Evolutionary conservation across 2,797 vertebrate species (phyloP), one percentile per base, ranked within the genome.

Genomic region (Petrocephalus schoutedeni): DNA sequence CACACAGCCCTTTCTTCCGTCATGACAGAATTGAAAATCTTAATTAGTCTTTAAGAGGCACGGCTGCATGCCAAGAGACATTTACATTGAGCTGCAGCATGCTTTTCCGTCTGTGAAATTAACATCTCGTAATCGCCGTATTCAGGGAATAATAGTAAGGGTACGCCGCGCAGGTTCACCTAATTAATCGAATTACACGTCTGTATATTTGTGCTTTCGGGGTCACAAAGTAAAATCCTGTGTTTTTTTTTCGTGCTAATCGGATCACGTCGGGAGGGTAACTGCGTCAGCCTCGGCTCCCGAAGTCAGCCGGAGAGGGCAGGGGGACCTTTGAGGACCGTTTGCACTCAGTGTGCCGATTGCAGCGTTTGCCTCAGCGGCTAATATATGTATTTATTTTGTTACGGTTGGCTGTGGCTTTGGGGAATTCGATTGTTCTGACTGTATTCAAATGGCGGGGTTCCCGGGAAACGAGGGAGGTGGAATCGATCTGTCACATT

Each of bases 401-500:
- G 67, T 74, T 74, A 41, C 14, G 28, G 16, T 74, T 74, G 14
- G 49, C 41, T 82, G 4, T 82, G 49, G 41, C 49, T 23, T 82
- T 82, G 74, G 41, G 49, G 77, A 51, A 49, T 45, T 82, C 19
- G 41, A 82, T 83, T 87, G 64, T 86, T 59, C 86, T 87, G 23
- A 91, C 57, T 89, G 54, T 87, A 89, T 89, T 89, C 45, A 32
- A 86, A 86, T 85, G 64, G 54, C 67, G 74, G 89, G 74, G 67
- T 59, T 90, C 88, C 82, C 87, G 80, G 82, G 59, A 54, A 85
- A 77, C 54, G 61, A 19, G 23, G 7, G 21, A n/a, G 51, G 19
- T 88, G 88, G 88, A 91, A 90, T 88, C 85, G 84, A 71, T 88
- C 85, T 86, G 53, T 91, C 90, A 88, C 88, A 83, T 85, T 88